These are phyloP conservation scores for Acholoe squamosa DNA, from an alignment of 2,888 invertebrate genomes.

Conservation along the genomic window DNA sequence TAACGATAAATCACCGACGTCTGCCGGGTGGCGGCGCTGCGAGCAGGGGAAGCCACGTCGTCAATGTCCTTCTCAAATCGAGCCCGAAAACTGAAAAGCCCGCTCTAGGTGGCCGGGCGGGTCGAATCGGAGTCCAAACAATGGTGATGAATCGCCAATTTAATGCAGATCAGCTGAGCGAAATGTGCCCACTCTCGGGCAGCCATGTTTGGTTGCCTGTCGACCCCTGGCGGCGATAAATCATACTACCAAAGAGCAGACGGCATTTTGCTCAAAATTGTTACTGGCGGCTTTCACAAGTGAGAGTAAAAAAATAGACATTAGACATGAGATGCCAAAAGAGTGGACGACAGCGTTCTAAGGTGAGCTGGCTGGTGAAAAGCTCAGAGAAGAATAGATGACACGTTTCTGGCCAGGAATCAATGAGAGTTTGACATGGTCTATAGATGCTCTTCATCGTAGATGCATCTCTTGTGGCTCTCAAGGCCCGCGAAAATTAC, in stretches of 20 bases:
- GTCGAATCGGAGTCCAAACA: slow-evolving; percentile 41
- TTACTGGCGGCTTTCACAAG: neutral
- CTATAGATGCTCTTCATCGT: no score
- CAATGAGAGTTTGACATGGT: no score
- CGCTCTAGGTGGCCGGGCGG: slow-evolving; percentile 1
- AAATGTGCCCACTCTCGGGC: slow-evolving; percentile 7
- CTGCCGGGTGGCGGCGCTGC: slow-evolving; percentile 53
- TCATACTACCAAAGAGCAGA: slow-evolving; percentile 30
- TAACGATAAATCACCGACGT: slow-evolving; percentile 50
- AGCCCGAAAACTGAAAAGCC: slow-evolving; percentile 55
- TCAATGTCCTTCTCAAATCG: slow-evolving; percentile 42
- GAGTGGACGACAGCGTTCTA: no score
- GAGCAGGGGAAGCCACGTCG: slow-evolving; percentile 3
- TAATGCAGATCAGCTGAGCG: slow-evolving; percentile 43
- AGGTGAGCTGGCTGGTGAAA: no score
- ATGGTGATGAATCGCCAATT: slow-evolving; percentile 52
- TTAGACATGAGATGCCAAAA: no score
- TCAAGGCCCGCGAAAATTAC: no score
- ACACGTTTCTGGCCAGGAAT: no score
- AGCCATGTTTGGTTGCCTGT: slow-evolving; percentile 44
- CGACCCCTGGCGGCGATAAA: slow-evolving; percentile 52
- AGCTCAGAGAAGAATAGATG: no score
- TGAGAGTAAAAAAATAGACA: no score
- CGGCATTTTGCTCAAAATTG: slow-evolving; percentile 9
- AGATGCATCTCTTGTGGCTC: no score